Base-by-base conservation (phyloP, 2,797 vertebrate species). In the Hemibagrus guttatus region DNA sequence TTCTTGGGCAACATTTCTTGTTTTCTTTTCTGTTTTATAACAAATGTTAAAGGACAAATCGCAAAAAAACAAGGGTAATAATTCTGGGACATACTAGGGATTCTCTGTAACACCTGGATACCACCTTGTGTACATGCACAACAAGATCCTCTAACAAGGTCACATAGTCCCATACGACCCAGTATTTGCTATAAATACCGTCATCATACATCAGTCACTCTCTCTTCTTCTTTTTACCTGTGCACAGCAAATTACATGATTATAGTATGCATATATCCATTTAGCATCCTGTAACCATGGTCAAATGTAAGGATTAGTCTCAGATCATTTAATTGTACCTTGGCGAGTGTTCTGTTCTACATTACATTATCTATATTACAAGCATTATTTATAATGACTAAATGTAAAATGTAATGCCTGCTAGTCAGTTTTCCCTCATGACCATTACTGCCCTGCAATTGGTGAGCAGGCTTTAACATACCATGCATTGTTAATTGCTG, bases 91-190 rank as follows among this genome's bases (percentile, higher is more conserved):
- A 79, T 35, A 19, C 16, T 28, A 12, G 54, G 14, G 46, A 23
- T 76, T 76, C n/a, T 76, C 46, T 17, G 49, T 76, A n/a, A 74
- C 42, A 49, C 13, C 31, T 49, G n/a, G 23, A 74, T 76, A 76
- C 46, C 16, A 54, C 26, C 14, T 76, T 28, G 49, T 54, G 49
- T 46, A 76, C 11, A 42, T 59, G 21, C 28, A 26, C 39, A 14
- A 19, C 35, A 59, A 26, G 23, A 61, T 80, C 13, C 6, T 23
- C 12, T 3, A 58, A 78, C 52, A 80, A 80, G 12, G 21, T 39
- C 56, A 59, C 17, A 79, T 58, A 59, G 19, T 13, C 11, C 1
- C 31, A 79, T 39, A 79, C 5, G 28, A 23, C 54, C 11, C 31
- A 35, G 17, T 14, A 6, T 76, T 54, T 28, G 3, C 72, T 17